These are phyloP conservation scores for Rutilus rutilus DNA, from an alignment of 2,113 vertebrate genomes.

Conservation along the genomic window DNA sequence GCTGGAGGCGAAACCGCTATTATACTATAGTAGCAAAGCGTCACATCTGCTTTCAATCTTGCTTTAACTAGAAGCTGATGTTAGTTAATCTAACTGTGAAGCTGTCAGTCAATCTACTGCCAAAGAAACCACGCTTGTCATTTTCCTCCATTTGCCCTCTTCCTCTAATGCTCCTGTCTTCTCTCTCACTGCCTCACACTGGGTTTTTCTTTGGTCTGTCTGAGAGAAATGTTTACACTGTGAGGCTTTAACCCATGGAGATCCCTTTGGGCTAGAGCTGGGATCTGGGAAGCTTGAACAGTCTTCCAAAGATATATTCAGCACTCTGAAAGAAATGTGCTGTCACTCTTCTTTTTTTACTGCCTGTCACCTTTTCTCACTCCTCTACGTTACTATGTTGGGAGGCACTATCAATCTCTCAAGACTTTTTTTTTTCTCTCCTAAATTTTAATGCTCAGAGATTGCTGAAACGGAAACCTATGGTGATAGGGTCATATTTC, in stretches of 20 bases:
- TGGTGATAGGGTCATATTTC: neutral
- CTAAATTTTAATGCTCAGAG: no score
- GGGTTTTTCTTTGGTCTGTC: constrained; percentile 11
- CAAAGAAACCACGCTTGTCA: constrained; percentile 50
- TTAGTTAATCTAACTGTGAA: constrained; percentile 66
- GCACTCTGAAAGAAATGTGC: constrained; percentile 23
- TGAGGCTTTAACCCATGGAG: constrained; percentile 33
- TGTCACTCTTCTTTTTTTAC: constrained; percentile 27
- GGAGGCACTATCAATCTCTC: no score
- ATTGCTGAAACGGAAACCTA: no score
- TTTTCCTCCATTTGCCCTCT: neutral
- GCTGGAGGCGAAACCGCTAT: constrained; percentile 67
- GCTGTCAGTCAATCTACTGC: constrained; percentile 69
- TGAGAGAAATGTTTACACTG: constrained; percentile 50
- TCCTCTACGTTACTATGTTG: neutral
- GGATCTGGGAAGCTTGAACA: constrained; percentile 35
- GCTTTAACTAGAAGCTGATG: constrained; percentile 67
- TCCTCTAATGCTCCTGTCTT: neutral
- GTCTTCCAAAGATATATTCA: neutral
- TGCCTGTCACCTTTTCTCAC: constrained; percentile 15
- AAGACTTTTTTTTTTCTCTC: no score
- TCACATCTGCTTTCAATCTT: constrained; percentile 76
- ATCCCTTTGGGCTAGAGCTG: constrained; percentile 14
- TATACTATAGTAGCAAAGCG: constrained; percentile 66
- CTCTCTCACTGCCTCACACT: constrained; percentile 29